Evolutionary conservation across 1,140 invertebrate species (phyloP), one percentile per base, ranked within the genome.

Genomic region (Hyles vespertilio): DNA sequence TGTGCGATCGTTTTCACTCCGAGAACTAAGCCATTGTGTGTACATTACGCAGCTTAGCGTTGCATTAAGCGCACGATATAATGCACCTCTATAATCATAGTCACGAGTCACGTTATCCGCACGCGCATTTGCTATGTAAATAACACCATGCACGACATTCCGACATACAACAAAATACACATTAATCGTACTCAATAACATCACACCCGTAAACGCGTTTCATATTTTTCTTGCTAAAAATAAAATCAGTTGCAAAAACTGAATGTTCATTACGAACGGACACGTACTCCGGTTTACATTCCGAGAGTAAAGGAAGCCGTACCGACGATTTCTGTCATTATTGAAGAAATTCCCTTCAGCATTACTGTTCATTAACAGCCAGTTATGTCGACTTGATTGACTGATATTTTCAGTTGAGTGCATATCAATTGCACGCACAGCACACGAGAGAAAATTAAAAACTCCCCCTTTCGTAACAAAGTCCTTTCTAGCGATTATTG

Each of bases 1-100:
- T 67, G 58, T 68, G 46, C 60, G 56, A 67, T 52, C 61, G 70
- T 74, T 77, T 81, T 79, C 67, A 67, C 75, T 68, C 40, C 51
- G 63, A 58, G 22, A 60, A 63, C 59, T 65, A 47, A 63, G 65
- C 61, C 61, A 81, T 81, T 81, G 79, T 81, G 65, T 77, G 66
- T 69, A 69, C 65, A 78, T 78, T 78, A 81, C 69, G 69, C 71
- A 79, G 69, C 54, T 56, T 50, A 68, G 68, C 66, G 65, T 77
- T 77, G 70, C 77, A 80, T 77, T 79, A 77, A 72, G 68, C 74
- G 74, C 72, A 72, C 74, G 73, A 77, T 76, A 75, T 73, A 72
- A 71, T 73, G 65, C 71, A 69, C 60, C 67, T 70, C 70, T 76
- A 70, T 74, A 80, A 83, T 83, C 73, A 77, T 66, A 67, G 69